Evolutionary conservation across 2,888 invertebrate species (phyloP).

Genomic region (Notodonta dromedarius): DNA sequence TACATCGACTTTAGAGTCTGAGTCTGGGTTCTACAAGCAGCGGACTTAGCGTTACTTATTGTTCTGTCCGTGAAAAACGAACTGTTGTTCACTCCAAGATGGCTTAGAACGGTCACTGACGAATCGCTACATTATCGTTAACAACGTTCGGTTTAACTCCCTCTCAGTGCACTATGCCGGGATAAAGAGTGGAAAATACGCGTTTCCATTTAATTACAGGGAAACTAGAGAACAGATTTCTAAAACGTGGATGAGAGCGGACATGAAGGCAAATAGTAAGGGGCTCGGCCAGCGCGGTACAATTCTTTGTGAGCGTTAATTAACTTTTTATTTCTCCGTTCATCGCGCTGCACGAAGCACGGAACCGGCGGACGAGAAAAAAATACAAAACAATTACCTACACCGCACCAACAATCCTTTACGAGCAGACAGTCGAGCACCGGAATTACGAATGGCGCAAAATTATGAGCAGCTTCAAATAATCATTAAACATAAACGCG

Average conservation of each 20-base stretch:
- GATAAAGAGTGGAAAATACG: constrained; percentile 55
- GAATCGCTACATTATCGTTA: constrained; percentile 74
- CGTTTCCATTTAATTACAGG: constrained; percentile 40
- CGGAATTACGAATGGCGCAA: constrained; percentile 69
- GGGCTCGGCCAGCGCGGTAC: constrained; percentile 45
- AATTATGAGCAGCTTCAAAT: constrained; percentile 78
- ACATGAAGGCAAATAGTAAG: constrained; percentile 36
- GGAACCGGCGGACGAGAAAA: constrained; percentile 42
- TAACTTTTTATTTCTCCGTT: constrained; percentile 60
- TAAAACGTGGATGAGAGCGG: constrained; percentile 16
- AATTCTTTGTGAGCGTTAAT: constrained; percentile 61
- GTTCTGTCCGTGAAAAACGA: constrained; percentile 60
- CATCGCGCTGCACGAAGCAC: constrained; percentile 39
- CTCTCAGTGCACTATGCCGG: constrained; percentile 39
- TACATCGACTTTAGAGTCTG: constrained; percentile 21
- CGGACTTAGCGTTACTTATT: constrained; percentile 70
- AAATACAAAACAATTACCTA: constrained; percentile 60
- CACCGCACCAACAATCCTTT: constrained; percentile 60
- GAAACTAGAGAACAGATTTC: constrained; percentile 24
- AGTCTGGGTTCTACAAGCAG: constrained; percentile 41
- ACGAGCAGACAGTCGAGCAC: constrained; percentile 60
- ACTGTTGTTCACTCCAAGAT: constrained; percentile 63
- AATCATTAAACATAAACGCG: constrained; percentile 80
- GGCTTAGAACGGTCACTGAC: constrained; percentile 74
- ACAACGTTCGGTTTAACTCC: constrained; percentile 69